Evolutionary conservation across 2,888 invertebrate species (phyloP), one percentile per base, ranked within the genome.

Genomic region (Diabrotica balteata): DNA sequence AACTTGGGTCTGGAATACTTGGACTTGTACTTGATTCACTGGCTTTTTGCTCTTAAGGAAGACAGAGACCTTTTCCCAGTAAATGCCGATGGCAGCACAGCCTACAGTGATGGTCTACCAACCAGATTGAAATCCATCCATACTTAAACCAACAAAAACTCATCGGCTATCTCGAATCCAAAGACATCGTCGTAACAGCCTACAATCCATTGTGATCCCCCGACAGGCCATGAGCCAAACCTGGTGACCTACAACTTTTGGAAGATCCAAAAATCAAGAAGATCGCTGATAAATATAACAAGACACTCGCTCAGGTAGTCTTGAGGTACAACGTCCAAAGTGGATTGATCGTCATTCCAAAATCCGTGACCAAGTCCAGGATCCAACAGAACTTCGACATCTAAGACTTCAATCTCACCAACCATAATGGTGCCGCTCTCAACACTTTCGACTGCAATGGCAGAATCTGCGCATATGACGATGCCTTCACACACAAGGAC

Each of bases 201-300:
- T 96, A 95, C 85, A 93, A 93, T 76, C 94, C 94, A 0, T 85
- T 95, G 32, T 95, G 94, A 10, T 93, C 93, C 1, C 93, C 93
- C 0, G 93, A 94, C 80, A 87, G 93, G 66, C 93, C 94, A n/a
- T 94, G 92, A 90, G 92, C 91, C 4, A 89, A 91, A 80, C 90
- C 92, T 0, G 92, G 84, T 0, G 92, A 93, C 65, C 90, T 91
- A 0, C 88, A 89, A 71, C 84, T 94, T 8, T 79, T 94, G 80
- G 91, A 93, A 0, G 93, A 94, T 79, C 86, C 90, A n/a, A 91
- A 90, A 80, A 83, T 94, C 57, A 85, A 87, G 71, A 85, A 86
- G 8, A 84, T 93, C 43, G 88, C 88, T 7, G 82, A 87, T 2
- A 89, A 90, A 70, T 87, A 91, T 68, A 86, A 87, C 0, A 93